Conservation (phyloP, 2,888 invertebrate genomes). For the Drosophila colorata region DNA sequence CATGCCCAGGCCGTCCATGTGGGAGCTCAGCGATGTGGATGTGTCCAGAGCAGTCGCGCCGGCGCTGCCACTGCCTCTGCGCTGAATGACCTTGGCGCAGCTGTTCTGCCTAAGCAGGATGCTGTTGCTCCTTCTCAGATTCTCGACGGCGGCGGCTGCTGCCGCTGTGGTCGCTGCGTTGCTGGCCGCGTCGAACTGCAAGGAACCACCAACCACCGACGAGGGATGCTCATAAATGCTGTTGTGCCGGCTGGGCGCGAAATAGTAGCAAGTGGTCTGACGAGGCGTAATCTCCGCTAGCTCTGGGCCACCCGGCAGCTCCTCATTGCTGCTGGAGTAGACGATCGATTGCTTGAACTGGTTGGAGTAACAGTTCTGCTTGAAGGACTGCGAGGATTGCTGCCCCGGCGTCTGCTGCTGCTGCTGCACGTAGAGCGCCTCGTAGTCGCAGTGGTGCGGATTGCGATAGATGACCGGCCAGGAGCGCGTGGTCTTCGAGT, state of each 20-base stretch:
- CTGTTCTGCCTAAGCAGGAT: slow-evolving; percentile 83
- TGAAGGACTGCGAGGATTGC: slow-evolving; percentile 69
- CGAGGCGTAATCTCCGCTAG: slow-evolving; percentile 48
- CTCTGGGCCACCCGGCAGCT: slow-evolving; percentile 66
- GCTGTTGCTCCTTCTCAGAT: slow-evolving; percentile 82
- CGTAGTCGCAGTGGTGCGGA: slow-evolving; percentile 85
- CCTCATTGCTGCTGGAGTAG: slow-evolving; percentile 83
- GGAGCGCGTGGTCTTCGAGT: slow-evolving; percentile 85
- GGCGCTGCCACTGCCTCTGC: slow-evolving; percentile 72
- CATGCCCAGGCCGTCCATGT: slow-evolving; percentile 78
- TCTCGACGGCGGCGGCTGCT: slow-evolving; percentile 83
- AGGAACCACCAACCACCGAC: slow-evolving; percentile 81
- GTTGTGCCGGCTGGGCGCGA: slow-evolving; percentile 82
- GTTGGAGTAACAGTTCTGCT: slow-evolving; percentile 83
- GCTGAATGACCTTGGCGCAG: slow-evolving; percentile 83
- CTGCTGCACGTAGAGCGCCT: slow-evolving; percentile 82
- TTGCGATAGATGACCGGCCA: slow-evolving; percentile 85
- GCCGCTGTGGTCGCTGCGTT: slow-evolving; percentile 79
- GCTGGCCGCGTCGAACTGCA: slow-evolving; percentile 77
- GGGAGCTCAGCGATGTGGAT: slow-evolving; percentile 81
- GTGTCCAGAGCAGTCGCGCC: slow-evolving; percentile 61
- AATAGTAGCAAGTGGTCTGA: slow-evolving; percentile 83
- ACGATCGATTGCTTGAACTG: slow-evolving; percentile 83
- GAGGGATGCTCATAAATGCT: slow-evolving; percentile 85
- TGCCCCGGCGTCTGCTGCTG: slow-evolving; percentile 24